A percentile compares a stretch with the other conserved stretches of the same genome.
phyloP scores from a whole-genome alignment of 2,888 invertebrate genomes.

The Lottia scabra region DNA sequence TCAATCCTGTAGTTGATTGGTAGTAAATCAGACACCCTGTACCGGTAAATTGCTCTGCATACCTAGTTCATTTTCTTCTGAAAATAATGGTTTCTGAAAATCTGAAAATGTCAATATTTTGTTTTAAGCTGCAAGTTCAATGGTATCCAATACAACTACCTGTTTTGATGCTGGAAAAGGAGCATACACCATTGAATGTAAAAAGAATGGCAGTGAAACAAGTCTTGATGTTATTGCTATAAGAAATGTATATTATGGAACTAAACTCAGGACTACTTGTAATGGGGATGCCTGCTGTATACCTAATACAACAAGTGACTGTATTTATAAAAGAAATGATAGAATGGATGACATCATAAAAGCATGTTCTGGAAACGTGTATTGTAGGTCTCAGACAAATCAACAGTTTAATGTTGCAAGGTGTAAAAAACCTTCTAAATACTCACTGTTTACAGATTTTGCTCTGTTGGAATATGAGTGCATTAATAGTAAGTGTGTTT shows the following conservation, averaged over 20 bases:
- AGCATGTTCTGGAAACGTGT: constrained; percentile 7
- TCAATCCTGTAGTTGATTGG: too few species aligned
- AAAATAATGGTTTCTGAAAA: too few species aligned
- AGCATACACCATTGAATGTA: background rate
- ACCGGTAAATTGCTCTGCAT: too few species aligned
- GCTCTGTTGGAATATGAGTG: constrained; percentile 14
- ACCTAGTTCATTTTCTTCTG: too few species aligned
- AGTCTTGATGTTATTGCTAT: constrained; percentile 14
- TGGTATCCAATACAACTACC: too few species aligned
- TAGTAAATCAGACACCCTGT: too few species aligned
- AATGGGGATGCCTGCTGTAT: constrained; percentile 5
- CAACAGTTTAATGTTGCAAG: background rate
- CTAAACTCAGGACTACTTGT: constrained; percentile 6
- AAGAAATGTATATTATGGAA: constrained; percentile 1
- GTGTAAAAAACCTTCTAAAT: background rate
- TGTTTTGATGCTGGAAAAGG: too few species aligned
- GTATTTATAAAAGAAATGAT: background rate
- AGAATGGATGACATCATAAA: background rate
- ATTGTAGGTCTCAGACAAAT: background rate
- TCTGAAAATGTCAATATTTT: too few species aligned
- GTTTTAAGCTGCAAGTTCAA: too few species aligned
- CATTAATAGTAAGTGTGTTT: constrained; percentile 12
- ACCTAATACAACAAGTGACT: background rate
- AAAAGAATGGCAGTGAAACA: background rate
- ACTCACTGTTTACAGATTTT: background rate